Evolutionary conservation across 2,888 invertebrate species (phyloP).

Genomic region (Nephrocerus scutellatus): DNA sequence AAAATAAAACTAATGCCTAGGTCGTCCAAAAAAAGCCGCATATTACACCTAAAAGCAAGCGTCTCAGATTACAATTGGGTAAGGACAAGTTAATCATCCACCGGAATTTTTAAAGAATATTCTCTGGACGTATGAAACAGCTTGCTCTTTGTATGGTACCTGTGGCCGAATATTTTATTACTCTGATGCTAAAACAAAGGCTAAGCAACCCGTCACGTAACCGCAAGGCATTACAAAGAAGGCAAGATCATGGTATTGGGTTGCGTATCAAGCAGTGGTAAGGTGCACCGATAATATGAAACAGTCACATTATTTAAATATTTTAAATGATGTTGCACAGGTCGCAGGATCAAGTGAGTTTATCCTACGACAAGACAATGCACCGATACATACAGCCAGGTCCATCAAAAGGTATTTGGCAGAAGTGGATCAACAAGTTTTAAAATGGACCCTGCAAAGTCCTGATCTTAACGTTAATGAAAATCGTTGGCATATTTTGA

Average conservation of each 20-base stretch:
- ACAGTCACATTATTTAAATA: no score
- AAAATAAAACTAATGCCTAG: neutral
- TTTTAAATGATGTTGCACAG: neutral
- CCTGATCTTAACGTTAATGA: neutral
- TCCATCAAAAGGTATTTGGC: no score
- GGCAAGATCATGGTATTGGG: constrained; percentile 1
- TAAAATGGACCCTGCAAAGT: neutral
- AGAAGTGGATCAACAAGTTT: no score
- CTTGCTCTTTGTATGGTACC: constrained; percentile 6
- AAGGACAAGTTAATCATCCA: no score
- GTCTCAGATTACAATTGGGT: neutral
- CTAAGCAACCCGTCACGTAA: no score
- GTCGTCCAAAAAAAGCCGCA: no score
- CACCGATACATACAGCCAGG: no score
- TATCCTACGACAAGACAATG: neutral
- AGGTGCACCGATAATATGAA: no score
- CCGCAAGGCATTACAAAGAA: neutral
- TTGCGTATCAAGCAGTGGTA: no score
- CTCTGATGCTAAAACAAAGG: no score
- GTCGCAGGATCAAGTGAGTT: neutral
- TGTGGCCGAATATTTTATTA: constrained; percentile 3
- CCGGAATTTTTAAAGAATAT: constrained; percentile 1
- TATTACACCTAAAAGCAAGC: no score
- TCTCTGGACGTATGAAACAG: constrained; percentile 1
- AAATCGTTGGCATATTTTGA: neutral